Percentiles rank a stretch among this genome's conserved stretches.
These are phyloP conservation scores for Hydrolagus colliei DNA, from an alignment of 2,797 vertebrate species.

Conservation along the genomic window DNA sequence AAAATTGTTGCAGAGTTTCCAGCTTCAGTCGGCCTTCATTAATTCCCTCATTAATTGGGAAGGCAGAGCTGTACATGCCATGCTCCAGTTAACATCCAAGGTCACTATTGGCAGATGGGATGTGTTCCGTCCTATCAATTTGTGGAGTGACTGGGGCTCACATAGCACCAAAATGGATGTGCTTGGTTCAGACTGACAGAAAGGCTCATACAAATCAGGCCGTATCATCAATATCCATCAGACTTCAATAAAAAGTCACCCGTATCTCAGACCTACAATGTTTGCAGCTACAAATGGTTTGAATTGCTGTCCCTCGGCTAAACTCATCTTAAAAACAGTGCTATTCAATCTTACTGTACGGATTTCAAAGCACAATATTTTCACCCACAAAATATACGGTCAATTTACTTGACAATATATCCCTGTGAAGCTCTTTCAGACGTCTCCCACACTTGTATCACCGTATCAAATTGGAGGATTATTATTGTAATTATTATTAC, in stretches of 20 bases:
- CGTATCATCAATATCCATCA: not conserved
- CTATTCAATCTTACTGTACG: no score
- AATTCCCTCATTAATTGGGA: conserved; percentile 19
- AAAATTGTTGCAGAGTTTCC: not conserved
- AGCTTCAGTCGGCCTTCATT: conserved; percentile 8
- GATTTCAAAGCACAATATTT: no score
- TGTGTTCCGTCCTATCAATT: conserved; percentile 10
- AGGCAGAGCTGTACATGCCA: conserved; percentile 6
- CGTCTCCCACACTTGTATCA: no score
- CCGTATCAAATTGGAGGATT: no score
- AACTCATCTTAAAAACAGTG: no score
- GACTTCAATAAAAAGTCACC: not conserved
- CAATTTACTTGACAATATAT: no score
- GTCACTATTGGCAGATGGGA: conserved; percentile 13
- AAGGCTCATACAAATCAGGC: not conserved
- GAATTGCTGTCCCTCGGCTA: not conserved
- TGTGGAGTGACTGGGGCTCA: not conserved
- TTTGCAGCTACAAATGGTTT: not conserved
- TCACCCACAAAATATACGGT: no score
- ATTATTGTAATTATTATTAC: no score
- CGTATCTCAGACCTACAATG: not conserved
- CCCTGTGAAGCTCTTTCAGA: no score
- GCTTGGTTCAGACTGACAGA: not conserved
- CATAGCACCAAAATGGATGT: not conserved
- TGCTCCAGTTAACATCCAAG: conserved; percentile 13